Conservation (phyloP, 2,113 vertebrate genomes). For the Heptranchias perlo region DNA sequence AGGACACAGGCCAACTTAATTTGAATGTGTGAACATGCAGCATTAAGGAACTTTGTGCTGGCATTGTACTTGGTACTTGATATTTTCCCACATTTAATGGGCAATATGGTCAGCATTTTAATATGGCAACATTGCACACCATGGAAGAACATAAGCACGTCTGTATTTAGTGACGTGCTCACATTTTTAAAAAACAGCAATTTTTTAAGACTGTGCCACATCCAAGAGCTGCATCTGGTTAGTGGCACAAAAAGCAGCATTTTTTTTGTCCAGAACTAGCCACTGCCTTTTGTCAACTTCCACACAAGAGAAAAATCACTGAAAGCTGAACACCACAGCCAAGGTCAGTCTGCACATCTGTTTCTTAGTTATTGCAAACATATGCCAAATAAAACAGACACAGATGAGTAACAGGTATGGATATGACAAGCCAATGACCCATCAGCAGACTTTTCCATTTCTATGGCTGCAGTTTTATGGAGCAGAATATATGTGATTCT, state of each 20-base stretch:
- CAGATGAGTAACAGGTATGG: not conserved
- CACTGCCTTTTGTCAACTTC: not conserved
- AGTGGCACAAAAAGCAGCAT: not conserved
- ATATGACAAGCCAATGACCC: not conserved
- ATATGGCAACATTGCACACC: not conserved
- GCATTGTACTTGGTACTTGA: not conserved
- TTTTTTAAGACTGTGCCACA: not conserved
- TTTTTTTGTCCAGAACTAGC: not conserved
- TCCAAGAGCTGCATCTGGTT: not conserved
- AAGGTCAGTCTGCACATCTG: not conserved
- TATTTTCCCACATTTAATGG: not conserved
- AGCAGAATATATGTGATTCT: not conserved
- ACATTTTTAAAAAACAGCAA: not conserved
- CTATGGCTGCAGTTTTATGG: not conserved
- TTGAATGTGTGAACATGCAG: not conserved
- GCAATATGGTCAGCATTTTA: not conserved
- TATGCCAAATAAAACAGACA: conserved; percentile 4
- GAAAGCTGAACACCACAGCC: not conserved
- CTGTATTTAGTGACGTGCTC: not conserved
- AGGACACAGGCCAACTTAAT: not conserved
- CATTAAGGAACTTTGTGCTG: no score
- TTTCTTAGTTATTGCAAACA: not conserved
- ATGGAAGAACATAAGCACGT: not conserved
- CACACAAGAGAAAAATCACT: not conserved
- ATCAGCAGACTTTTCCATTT: not conserved